Conservation (phyloP, 2,113 vertebrate species). For the Nothobranchius furzeri region DNA sequence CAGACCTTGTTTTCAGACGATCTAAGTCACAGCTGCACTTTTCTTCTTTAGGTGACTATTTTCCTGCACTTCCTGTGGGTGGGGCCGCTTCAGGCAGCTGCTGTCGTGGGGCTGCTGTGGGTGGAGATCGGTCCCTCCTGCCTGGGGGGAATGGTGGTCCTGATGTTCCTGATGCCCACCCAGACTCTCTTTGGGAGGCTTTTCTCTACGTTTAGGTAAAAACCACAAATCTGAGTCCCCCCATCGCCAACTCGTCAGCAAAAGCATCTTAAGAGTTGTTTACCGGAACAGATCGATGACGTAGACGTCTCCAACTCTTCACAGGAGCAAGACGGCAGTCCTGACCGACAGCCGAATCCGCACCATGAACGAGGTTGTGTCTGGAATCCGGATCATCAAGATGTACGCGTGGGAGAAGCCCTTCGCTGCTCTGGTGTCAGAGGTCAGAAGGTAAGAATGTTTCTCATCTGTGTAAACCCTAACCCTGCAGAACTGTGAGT, state of each 20-base stretch:
- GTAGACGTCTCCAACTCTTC: not conserved
- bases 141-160: conserved; percentile 89
- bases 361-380: conserved; percentile 97
- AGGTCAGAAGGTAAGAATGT: conserved; percentile 84
- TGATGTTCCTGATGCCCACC: conserved; percentile 88
- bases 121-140: conserved; percentile 90
- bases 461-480: not conserved
- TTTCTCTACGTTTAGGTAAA: conserved; percentile 91
- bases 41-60: conserved; percentile 83
- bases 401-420: conserved; percentile 98
- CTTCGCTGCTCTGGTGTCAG: conserved; percentile 85
- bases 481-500: no score
- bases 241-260: not conserved
- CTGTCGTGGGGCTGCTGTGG: conserved; percentile 89
- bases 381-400: conserved; percentile 95
- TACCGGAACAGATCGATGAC: no score
- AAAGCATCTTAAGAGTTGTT: no score
- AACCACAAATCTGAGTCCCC: no score
- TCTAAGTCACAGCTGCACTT: not conserved
- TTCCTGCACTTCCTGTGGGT: conserved; percentile 95
- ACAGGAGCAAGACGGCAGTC: conserved; percentile 87
- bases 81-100: conserved; percentile 88
- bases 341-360: conserved; percentile 90
- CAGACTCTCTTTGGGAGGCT: conserved; percentile 89
- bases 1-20: not conserved